These are phyloP conservation scores for Saccostrea cuccullata DNA, from an alignment of 1,140 invertebrate genomes.

Conservation along the genomic window DNA sequence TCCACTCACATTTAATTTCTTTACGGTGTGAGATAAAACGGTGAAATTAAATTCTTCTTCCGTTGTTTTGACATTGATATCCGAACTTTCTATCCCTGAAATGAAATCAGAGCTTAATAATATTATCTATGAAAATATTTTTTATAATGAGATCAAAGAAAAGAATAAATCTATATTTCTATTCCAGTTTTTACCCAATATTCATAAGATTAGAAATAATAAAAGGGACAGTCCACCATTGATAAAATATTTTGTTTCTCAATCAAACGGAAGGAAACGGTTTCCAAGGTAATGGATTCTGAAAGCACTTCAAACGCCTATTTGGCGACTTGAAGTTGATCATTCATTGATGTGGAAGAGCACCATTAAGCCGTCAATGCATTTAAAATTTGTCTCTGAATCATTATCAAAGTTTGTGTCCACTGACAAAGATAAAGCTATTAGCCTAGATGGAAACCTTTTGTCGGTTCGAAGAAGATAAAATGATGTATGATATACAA, in stretches of 20 bases:
- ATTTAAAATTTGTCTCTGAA: constrained; percentile 1
- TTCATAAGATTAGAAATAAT: not conserved
- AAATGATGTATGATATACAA: not conserved
- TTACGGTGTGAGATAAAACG: not conserved
- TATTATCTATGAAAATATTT: not conserved
- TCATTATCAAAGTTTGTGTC: not conserved
- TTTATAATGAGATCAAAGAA: not conserved
- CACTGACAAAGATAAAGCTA: not conserved
- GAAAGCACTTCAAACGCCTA: constrained; percentile 21
- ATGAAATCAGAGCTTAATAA: not conserved
- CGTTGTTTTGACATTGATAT: not conserved
- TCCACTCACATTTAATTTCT: constrained; percentile 24
- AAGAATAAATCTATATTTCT: not conserved
- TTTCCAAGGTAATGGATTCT: constrained; percentile 1
- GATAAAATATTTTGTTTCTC: constrained; percentile 26
- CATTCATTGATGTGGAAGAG: constrained; percentile 11
- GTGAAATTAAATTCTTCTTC: constrained; percentile 6
- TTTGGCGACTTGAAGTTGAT: constrained; percentile 22
- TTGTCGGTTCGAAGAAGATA: not conserved
- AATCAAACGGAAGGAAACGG: constrained; percentile 14
- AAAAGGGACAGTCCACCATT: not conserved
- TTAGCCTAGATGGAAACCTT: not conserved
- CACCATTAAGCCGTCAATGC: constrained; percentile 21
- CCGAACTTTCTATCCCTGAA: constrained; percentile 4
- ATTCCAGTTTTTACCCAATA: not conserved